Base-by-base conservation (phyloP, 2,113 vertebrate genomes). In the Trogon melanurus region DNA sequence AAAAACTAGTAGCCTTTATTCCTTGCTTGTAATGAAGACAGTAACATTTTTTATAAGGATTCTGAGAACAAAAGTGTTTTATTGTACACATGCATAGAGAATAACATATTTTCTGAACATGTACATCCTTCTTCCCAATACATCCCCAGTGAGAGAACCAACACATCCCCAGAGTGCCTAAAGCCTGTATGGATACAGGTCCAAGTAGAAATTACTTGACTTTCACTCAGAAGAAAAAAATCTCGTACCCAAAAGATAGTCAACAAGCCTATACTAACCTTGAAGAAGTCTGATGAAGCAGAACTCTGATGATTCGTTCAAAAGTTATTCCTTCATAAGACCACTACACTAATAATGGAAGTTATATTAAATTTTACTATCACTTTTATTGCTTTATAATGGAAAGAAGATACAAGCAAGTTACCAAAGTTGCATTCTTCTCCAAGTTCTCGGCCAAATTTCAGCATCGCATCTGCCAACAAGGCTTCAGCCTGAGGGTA, bases 371-470 rank as follows among this genome's bases (percentile, higher is more conserved):
- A 36, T 29, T 69, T 85, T 90, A 38, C 69, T 62, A 62, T 5
- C 0, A 30, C 30, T 66, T 79, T 83, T 30, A 72, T 41, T 45
- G 22, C 18, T 79, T 69, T 70, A 36, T 20, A 95, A 76, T 2
- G 3, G 30, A 79, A 91, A 70, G 1, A 1, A 6, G 92, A 93
- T n/a, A n/a, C 45, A 91, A 93, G 47, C 7, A 53, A 53, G 25
- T 98, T 98, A 99, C 99, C 99, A 3, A 99, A 99, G 98, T 98
- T 98, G 73, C 99, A 99, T 2, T 99, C 99, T 36, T 99, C 99
- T 44, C 99, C 99, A 18, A 99, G 99, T 95, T 99, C 99, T 76
- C 98, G 98, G 83, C 99, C 99, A 61, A 99, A 99, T 97, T 98
- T 99, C 95, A 99, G 97, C 99, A 99, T 99, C 12, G 99, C 98